Evolutionary conservation across 2,888 invertebrate species (phyloP).

Genomic region (Gymnosoma rotundatum): DNA sequence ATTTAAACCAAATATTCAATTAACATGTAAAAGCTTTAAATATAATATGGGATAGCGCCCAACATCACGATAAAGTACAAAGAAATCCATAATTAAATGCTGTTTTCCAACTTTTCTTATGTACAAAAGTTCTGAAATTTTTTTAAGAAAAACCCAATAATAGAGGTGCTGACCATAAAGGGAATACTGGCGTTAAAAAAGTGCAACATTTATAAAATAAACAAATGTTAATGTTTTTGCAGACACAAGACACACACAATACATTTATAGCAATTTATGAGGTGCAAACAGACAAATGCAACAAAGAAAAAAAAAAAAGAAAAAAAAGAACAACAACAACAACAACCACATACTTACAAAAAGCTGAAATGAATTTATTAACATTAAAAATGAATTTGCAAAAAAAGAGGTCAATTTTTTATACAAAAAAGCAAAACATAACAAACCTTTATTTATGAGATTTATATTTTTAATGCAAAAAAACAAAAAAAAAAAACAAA

Average conservation of each 20-base stretch:
- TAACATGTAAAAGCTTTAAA: too few relatives aligned
- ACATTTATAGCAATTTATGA: slow-evolving; percentile 51
- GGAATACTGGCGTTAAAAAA: not conserved
- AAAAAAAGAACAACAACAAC: not conserved
- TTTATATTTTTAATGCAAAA: slow-evolving; percentile 3
- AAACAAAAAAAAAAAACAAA: not conserved
- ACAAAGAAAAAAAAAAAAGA: not conserved
- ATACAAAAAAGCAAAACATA: slow-evolving; percentile 8
- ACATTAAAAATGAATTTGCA: slow-evolving; percentile 1
- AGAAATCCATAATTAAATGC: too few relatives aligned
- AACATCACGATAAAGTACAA: too few relatives aligned
- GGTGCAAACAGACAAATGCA: slow-evolving; percentile 44
- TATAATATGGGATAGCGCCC: too few relatives aligned
- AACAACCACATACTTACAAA: not conserved
- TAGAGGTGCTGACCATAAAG: not conserved
- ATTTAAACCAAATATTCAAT: too few relatives aligned
- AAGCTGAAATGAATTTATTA: slow-evolving; percentile 17
- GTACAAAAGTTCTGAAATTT: too few relatives aligned
- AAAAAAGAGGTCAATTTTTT: slow-evolving; percentile 32
- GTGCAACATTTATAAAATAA: slow-evolving; percentile 19
- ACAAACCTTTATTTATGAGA: slow-evolving; percentile 40
- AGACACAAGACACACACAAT: slow-evolving; percentile 4
- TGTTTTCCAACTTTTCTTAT: too few relatives aligned
- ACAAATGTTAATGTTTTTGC: slow-evolving; percentile 41
- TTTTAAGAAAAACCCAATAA: too few relatives aligned